A percentile compares a stretch with the other conserved stretches of the same genome.
Evolutionary conservation across 2,113 vertebrate species (phyloP).

Genomic region (Calyptommatus sinebrachiatus): DNA sequence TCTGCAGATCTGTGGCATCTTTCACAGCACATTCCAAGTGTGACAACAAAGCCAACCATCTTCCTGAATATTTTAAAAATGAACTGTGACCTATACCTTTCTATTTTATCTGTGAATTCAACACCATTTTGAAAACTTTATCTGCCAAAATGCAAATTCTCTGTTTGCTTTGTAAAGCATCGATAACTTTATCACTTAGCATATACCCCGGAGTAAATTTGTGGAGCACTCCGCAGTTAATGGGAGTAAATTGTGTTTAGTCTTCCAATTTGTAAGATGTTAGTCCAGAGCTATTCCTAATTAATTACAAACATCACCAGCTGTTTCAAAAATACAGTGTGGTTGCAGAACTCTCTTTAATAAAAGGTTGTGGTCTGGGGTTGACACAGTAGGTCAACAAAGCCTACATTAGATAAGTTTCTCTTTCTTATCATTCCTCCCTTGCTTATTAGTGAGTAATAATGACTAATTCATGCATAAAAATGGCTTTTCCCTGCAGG

Average conservation of each 20-base stretch:
- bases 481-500: no score
- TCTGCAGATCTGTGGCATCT: background rate
- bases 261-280: background rate
- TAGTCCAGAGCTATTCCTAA: background rate
- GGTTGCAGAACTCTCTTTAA: background rate
- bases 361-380: background rate
- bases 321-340: background rate
- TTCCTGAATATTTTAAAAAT: background rate
- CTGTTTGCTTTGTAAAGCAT: background rate
- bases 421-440: conserved; percentile 6
- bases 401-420: background rate
- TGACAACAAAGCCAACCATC: background rate
- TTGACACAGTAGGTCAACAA: background rate
- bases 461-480: background rate
- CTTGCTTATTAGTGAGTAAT: background rate
- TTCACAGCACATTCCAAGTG: background rate
- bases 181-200: background rate
- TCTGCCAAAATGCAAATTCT: background rate
- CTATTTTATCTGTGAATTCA: background rate
- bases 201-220: background rate
- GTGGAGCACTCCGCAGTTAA: accelerated
- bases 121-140: background rate
- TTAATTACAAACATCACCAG: background rate
- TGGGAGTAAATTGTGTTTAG: background rate
- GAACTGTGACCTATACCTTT: background rate